Conservation (phyloP, 2,888 invertebrate genomes). For the Petrolisthes cinctipes region DNA sequence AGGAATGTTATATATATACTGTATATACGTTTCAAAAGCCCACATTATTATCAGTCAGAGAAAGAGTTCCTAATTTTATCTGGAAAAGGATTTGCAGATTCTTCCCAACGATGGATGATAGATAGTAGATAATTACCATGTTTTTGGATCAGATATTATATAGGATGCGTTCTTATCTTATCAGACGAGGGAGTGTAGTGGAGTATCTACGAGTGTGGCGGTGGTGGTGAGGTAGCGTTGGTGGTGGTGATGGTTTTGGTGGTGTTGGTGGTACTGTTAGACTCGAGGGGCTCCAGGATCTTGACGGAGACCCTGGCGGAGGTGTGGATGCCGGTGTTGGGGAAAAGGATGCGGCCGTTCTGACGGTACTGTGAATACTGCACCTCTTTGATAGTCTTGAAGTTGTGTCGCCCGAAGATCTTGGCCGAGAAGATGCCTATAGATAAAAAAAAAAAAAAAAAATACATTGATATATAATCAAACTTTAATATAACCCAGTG, state of each 20-base stretch:
- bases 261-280: slow-evolving; percentile 3
- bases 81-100: no score
- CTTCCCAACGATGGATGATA: no score
- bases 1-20: no score
- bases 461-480: neutral
- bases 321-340: slow-evolving; percentile 64
- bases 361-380: slow-evolving; percentile 61
- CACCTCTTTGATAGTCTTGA: slow-evolving; percentile 65
- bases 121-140: no score
- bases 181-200: no score
- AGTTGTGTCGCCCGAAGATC: slow-evolving; percentile 63
- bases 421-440: slow-evolving; percentile 65
- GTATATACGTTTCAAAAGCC: no score
- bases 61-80: no score
- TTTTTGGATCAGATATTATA: no score
- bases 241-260: neutral
- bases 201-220: no score
- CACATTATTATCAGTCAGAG: no score
- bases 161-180: no score
- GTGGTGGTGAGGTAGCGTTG: no score
- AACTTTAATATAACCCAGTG: neutral
- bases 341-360: slow-evolving; percentile 64
- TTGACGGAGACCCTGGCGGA: slow-evolving; percentile 63
- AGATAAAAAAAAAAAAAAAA: neutral
- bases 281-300: slow-evolving; percentile 45